Base-by-base conservation (phyloP, 2,113 vertebrate species). In the Phocoena sinus region DNA sequence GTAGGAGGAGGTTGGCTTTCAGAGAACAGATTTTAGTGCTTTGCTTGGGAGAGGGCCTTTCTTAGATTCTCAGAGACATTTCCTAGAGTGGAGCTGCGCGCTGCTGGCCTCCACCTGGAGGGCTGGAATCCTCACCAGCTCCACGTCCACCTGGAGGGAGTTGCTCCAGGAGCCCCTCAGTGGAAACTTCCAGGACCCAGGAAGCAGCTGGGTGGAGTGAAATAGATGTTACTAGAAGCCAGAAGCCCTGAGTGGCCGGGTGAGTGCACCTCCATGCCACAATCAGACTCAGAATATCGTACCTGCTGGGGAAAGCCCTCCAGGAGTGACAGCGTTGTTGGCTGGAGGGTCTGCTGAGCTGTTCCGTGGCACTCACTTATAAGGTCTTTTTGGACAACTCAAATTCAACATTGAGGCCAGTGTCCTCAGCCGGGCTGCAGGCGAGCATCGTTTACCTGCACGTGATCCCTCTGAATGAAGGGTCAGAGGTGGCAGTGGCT, bases 331-430 rank as follows among this genome's bases (percentile, higher is more conserved):
- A 12, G 21, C 4, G 26, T 60, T 14, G 26, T 23, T 36, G 77
- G 58, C 10, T 28, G 1, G 14, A 71, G 77, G 79, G 26, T 65
- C 28, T 26, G 25, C 60, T 79, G 20, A 6, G 56, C 36, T 25
- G 31, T 13, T 50, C 62, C 8, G 0, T 17, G 58, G 38, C 17
- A 36, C 28, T 26, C 60, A 17, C 0, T 0, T 6, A 17, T 3
- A 26, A 44, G 38, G 41, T 53, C 63, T 62, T 82, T 33, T 31
- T 50, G 47, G 23, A 73, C n/a, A 92, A 9, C 9, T 36, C n/a
- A 13, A 0, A 67, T 13, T 79, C 36, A 11, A 50, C 36, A 15
- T 9, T 2, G 56, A 68, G 58, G 26, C 50, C 44, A 28, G 2
- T 33, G n/a, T 88, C 74, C 6, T 23, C 26, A 28, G 63, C 38